Evolutionary conservation across 2,797 vertebrate genomes (phyloP), one percentile per base, ranked within the genome.

Genomic region (Cetoscarus ocellatus): DNA sequence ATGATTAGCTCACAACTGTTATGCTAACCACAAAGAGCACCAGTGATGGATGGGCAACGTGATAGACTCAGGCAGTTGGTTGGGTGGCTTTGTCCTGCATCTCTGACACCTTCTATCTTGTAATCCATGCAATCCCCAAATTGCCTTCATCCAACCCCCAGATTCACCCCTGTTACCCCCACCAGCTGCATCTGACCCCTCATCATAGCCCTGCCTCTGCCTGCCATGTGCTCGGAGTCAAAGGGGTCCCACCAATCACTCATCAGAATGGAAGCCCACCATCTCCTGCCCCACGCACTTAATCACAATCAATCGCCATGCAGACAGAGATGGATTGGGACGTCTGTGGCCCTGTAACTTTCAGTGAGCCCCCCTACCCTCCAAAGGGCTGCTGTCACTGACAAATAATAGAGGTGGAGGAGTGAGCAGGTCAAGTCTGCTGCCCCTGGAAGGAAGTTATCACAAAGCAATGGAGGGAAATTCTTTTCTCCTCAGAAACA

Each of bases 1-100:
- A 95, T 92, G 92, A 96, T 95, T 95, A 95, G 93, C 88, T 94
- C 89, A 91, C 87, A 87, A 93, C 93, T 90, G 91, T 92, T 95
- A 91, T 40, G 88, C 90, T 93, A 92, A 92, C 93, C 92, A 94
- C 93, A 94, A 93, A 90, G 92, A 86, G 82, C 73, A 77, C 18
- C 45, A 18, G 78, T 94, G 90, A 89, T 93, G 93, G 95, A 94
- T 94, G 94, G 89, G 74, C 58, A 83, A 57, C 73, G 70, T 83
- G 90, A 94, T 92, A 88, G 87, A 93, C 87, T 91, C 75, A 17
- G 86, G 79, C 61, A 36, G 77, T 84, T 63, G 75, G 78, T 92
- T 91, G 68, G 85, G 61, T 88, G 77, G 86, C 83, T 87, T 90
- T 86, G 92, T 94, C 92, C 86, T 85, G 75, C 18, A 84, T 76